Evolutionary conservation across 2,888 invertebrate genomes (phyloP).

Genomic region (Aplocera efformata): DNA sequence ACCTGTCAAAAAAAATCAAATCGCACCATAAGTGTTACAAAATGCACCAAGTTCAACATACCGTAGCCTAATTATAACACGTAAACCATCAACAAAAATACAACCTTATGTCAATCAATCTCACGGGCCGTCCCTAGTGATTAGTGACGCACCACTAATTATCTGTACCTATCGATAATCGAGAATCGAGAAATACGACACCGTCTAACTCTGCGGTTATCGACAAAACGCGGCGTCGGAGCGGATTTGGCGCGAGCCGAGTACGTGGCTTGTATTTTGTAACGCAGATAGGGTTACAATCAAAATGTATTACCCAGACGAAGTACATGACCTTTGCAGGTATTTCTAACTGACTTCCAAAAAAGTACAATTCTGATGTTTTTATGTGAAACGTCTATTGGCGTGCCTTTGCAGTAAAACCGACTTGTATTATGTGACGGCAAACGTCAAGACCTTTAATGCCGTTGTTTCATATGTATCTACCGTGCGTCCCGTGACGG

Average conservation of each 20-base stretch:
- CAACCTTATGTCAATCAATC: conserved; percentile 63
- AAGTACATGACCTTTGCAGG: neutral
- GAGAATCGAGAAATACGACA: conserved; percentile 53
- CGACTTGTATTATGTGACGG: no score
- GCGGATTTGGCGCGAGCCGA: conserved; percentile 41
- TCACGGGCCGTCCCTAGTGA: conserved; percentile 57
- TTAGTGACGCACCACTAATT: conserved; percentile 65
- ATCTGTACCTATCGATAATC: conserved; percentile 41
- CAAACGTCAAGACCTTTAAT: no score
- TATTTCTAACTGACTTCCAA: no score
- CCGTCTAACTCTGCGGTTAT: conserved; percentile 49
- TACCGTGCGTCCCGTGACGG: no score
- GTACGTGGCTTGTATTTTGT: conserved; percentile 12
- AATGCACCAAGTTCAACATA: conserved; percentile 44
- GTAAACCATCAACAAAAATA: conserved; percentile 53
- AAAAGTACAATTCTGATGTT: no score
- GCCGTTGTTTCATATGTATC: no score
- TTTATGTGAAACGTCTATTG: no score
- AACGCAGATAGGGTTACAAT: conserved; percentile 10
- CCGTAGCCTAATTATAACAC: conserved; percentile 54
- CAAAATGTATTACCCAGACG: conserved; percentile 3
- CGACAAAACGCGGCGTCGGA: conserved; percentile 62
- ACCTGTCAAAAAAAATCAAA: conserved; percentile 20
- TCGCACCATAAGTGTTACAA: conserved; percentile 40
- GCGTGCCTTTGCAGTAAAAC: no score